Percentiles rank a stretch among this genome's conserved stretches.
phyloP scores from a whole-genome alignment of 23 tunicate genomes.

The Trididemnum miniatum region DNA sequence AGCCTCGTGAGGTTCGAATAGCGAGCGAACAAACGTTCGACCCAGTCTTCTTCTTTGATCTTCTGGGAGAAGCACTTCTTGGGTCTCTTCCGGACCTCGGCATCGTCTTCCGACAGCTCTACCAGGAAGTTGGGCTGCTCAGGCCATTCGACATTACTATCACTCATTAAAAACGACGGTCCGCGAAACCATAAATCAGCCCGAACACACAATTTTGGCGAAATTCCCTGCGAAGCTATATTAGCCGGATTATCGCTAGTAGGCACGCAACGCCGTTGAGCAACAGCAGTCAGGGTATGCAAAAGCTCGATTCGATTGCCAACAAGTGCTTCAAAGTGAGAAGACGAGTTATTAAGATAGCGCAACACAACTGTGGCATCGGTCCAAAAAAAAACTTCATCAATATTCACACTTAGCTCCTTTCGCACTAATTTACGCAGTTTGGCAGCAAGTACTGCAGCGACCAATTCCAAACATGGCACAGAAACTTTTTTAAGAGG shows the following conservation, averaged over 20 bases:
- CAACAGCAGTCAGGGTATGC: not conserved
- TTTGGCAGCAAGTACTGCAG: slow-evolving; percentile 21
- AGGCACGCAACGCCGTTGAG: slow-evolving; percentile 20
- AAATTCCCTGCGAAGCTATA: slow-evolving; percentile 2
- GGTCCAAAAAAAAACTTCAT: not conserved
- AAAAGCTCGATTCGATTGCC: not conserved
- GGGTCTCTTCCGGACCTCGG: too few relatives aligned
- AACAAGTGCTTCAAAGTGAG: not conserved
- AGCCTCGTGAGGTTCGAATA: not conserved
- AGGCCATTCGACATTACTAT: not conserved
- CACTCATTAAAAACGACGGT: not conserved
- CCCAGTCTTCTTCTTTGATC: too few relatives aligned
- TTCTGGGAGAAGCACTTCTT: too few relatives aligned
- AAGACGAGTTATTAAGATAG: not conserved
- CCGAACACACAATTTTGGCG: not conserved
- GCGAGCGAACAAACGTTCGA: not conserved
- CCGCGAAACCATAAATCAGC: slow-evolving; percentile 11
- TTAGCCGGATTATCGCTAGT: slow-evolving; percentile 9
- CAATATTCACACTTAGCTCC: not conserved
- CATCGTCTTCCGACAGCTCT: too few relatives aligned
- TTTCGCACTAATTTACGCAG: not conserved
- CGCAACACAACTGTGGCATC: slow-evolving; percentile 21
- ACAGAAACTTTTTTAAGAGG: not conserved
- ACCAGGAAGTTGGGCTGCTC: too few relatives aligned
- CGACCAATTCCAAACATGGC: slow-evolving; percentile 2